Base-by-base conservation (phyloP, 2,113 vertebrate genomes). In the Ceuthmochares aereus region DNA sequence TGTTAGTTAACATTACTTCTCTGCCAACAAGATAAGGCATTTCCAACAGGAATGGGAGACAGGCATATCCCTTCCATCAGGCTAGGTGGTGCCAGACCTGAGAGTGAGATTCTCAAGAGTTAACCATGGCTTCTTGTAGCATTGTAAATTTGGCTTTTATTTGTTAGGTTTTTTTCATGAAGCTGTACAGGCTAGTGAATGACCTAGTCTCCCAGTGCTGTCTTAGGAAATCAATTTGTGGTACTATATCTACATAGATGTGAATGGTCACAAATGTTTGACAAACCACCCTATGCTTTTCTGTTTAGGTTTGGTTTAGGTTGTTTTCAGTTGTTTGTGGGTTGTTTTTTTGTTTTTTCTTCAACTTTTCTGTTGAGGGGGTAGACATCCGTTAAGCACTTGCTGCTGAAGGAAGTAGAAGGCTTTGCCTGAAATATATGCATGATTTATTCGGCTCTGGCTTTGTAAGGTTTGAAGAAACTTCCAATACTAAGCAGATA, bases 1-100 rank as follows among this genome's bases (percentile, higher is more conserved):
- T 5, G 2, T 0, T 8, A 67, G 47, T 43, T 74, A 58, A 78
- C 59, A 25, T 30, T 5, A 16, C 2, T 0, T 58, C 9, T 52
- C 36, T 13, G 22, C 16, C 12, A 32, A 6, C 12, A 23, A 43
- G 27, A 10, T 52, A 45, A 80, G 0, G 1, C 3, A 1, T 27
- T 47, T 7, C 16, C 37, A 47, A 45, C 14, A 68, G 40, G 22
- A 76, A 14, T 9, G 21, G 52, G 34, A 45, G 43, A 10, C 30
- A 4, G 0, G 29, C 30, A 43, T 17, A 56, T 45, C 6, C 2
- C 32, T 72, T 43, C 36, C 18, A 12, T 43, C 17, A 14, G 75
- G 21, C 45, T 30, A 10, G 21, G 6, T 25, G 27, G 30, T 47
- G 12, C 63, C 13, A 40, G 16, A n/a, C 68, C 43, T 22, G 59